Base-by-base conservation (phyloP, 2,113 vertebrate species). In the Brachyistius frenatus region DNA sequence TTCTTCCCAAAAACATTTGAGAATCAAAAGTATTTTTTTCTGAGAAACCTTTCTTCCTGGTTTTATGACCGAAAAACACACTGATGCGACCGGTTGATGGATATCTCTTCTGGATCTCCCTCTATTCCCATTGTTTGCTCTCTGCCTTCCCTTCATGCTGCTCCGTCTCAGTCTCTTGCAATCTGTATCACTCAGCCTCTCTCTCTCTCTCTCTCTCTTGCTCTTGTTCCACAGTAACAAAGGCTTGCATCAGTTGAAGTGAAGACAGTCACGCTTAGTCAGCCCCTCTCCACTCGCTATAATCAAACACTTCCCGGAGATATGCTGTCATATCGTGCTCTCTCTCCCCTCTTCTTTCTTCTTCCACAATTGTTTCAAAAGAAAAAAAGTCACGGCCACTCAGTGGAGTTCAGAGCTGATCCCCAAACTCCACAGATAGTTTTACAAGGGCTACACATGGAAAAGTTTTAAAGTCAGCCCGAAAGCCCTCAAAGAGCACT, bases 231-330 rank as follows among this genome's bases (percentile, higher is more conserved):
- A n/a, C 56, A 44, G 55, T 37, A 71, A 84, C 62, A 86, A 75
- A 83, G 61, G 14, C 55, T 57, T 63, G 75, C 74, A n/a, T 87
- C 80, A 76, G 66, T 60, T 71, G 77, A 78, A 83, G 65, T 14
- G 32, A 56, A 71, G 75, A 60, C 71, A 72, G 72, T 73, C 52
- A 58, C 64, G 73, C 83, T 83, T 35, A 83, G 73, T 91, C 78
- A 74, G 75, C 80, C 61, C 57, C 70, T 84, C 77, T 77, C 67
- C 64, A 11, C 50, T 83, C 49, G 31, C 72, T 33, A 32, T 39
- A 83, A 78, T 87, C 81, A 92, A 88, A 92, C 70, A 47, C 88
- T 84, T 81, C 63, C 80, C 77, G 62, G 66, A 86, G 82, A 84
- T 37, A 35, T 32, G 46, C 89, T 83, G 87, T 84, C 86, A 85